A percentile compares a stretch with the other conserved stretches of the same genome.
Evolutionary conservation across 2,888 invertebrate genomes (phyloP).

Genomic region (Amphipyra berbera): DNA sequence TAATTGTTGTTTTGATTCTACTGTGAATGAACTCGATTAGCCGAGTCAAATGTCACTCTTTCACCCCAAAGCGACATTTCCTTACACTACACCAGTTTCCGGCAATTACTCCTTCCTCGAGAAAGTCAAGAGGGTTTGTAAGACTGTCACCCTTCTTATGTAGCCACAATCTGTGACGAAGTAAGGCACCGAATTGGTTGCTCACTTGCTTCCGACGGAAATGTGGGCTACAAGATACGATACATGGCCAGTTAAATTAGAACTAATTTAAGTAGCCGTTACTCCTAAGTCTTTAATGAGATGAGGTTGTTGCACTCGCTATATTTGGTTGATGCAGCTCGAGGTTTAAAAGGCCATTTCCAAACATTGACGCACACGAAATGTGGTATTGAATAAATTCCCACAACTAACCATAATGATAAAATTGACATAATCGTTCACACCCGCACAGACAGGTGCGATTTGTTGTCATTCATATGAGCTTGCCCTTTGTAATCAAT

Average conservation of each 20-base stretch:
- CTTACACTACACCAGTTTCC: constrained; percentile 82
- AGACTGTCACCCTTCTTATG: constrained; percentile 79
- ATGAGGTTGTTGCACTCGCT: constrained; percentile 52
- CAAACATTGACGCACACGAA: constrained; percentile 26
- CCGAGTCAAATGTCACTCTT: constrained; percentile 87
- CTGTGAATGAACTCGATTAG: constrained; percentile 84
- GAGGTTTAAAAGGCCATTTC: constrained; percentile 14
- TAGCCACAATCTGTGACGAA: constrained; percentile 84
- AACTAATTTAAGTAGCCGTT: constrained; percentile 64
- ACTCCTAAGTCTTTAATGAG: constrained; percentile 55
- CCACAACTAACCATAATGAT: constrained; percentile 75
- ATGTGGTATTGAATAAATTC: constrained; percentile 61
- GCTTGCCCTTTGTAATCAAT: constrained; percentile 70
- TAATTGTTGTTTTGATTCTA: constrained; percentile 82
- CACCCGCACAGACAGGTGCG: constrained; percentile 81
- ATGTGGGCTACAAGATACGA: constrained; percentile 77
- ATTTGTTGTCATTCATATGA: constrained; percentile 67
- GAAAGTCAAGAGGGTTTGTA: constrained; percentile 76
- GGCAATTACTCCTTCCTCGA: constrained; percentile 86
- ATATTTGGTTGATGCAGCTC: constrained; percentile 37
- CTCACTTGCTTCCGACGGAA: constrained; percentile 85
- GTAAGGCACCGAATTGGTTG: constrained; percentile 75
- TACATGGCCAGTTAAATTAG: constrained; percentile 65
- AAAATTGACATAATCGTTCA: constrained; percentile 77
- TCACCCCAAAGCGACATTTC: constrained; percentile 82